Percentiles rank a stretch among this genome's conserved stretches.
phyloP scores from a whole-genome alignment of 2,888 invertebrate genomes.

The Eupithecia inturbata region DNA sequence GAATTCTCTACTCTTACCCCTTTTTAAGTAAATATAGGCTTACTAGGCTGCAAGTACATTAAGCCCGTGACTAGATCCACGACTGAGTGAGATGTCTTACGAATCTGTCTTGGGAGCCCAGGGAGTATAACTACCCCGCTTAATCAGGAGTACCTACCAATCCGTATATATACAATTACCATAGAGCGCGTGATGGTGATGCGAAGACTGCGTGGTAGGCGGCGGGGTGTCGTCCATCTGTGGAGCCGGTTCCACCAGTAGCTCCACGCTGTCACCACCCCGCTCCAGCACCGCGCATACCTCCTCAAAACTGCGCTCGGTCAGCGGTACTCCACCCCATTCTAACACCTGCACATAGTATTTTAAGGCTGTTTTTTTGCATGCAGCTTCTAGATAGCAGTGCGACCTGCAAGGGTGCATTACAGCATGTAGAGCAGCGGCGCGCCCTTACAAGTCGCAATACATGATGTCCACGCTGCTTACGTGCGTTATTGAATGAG shows the following conservation, averaged over 20 bases:
- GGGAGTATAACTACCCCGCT: not conserved
- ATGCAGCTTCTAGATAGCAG: not conserved
- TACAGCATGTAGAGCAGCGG: not conserved
- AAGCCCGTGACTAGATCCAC: not conserved
- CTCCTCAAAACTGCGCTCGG: constrained; percentile 96
- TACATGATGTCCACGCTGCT: not conserved
- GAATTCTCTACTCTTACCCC: not conserved
- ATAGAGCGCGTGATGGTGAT: constrained; percentile 85
- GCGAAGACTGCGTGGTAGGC: constrained; percentile 60
- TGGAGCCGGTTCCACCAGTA: constrained; percentile 93
- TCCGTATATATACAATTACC: constrained; percentile 66
- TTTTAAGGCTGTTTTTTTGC: not conserved
- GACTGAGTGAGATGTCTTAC: not conserved
- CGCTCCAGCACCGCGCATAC: constrained; percentile 95
- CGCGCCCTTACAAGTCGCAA: not conserved
- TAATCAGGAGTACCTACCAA: not conserved
- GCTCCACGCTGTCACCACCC: constrained; percentile 93
- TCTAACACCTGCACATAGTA: constrained; percentile 88
- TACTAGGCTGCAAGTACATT: not conserved
- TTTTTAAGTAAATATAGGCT: not conserved
- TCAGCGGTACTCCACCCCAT: constrained; percentile 95
- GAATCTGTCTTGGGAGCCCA: not conserved
- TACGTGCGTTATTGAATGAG: not conserved
- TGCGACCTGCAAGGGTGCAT: not conserved
- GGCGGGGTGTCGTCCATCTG: constrained; percentile 86